These are phyloP conservation scores for Nomada goodeniana DNA, from an alignment of 2,888 invertebrate genomes.

Conservation along the genomic window DNA sequence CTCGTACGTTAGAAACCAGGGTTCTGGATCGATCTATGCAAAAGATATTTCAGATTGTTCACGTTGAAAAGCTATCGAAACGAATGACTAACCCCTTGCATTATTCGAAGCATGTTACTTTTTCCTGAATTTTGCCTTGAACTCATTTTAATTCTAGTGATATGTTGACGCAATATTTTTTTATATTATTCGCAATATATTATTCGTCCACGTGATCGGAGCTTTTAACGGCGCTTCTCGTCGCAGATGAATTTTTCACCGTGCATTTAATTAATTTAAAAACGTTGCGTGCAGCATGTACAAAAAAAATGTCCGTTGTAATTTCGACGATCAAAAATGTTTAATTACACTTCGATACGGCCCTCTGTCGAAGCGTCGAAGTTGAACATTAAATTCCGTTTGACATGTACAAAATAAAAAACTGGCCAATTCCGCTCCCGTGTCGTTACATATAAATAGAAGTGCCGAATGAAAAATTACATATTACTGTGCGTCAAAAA, in stretches of 20 bases:
- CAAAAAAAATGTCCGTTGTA: background rate
- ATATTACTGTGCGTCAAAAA: background rate
- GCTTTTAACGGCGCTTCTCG: background rate
- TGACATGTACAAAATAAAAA: background rate
- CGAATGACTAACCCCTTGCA: slow-evolving; percentile 1
- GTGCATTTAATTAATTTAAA: background rate
- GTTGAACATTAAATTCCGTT: slow-evolving; percentile 1
- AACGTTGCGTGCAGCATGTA: background rate
- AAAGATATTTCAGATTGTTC: too few relatives aligned
- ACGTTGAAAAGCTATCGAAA: too few relatives aligned
- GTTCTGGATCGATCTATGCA: too few relatives aligned
- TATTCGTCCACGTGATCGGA: background rate
- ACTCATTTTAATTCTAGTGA: too few relatives aligned
- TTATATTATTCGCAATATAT: too few relatives aligned
- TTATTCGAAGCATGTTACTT: background rate
- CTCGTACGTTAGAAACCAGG: too few relatives aligned
- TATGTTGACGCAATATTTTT: too few relatives aligned
- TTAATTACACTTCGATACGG: background rate
- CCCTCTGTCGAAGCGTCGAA: background rate
- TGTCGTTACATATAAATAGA: background rate
- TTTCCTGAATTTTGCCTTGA: too few relatives aligned
- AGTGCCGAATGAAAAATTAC: background rate
- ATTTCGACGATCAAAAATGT: background rate
- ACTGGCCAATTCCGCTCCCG: background rate
- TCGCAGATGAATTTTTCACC: background rate